Conservation (phyloP, 2,888 invertebrate genomes). For the Unio delphinus region DNA sequence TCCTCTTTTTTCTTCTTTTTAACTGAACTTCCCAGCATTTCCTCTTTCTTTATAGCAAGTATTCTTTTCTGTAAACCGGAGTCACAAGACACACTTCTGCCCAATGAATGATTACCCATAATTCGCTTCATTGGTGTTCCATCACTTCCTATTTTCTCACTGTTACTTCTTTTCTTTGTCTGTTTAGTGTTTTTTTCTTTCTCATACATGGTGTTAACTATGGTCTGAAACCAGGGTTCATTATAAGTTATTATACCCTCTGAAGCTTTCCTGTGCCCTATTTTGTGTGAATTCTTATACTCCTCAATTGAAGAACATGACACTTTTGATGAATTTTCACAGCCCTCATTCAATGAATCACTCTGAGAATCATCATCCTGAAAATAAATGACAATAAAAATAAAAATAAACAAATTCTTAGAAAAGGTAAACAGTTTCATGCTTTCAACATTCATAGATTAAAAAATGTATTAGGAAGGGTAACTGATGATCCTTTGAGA, state of each 20-base stretch:
- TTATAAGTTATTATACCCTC: conserved; percentile 60
- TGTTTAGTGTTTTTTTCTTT: conserved; percentile 11
- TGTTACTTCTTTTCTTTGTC: conserved; percentile 3
- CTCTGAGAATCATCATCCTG: too few relatives aligned
- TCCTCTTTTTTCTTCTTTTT: conserved; percentile 10
- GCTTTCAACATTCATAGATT: too few relatives aligned
- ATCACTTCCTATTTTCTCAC: background rate
- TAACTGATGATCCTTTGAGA: too few relatives aligned
- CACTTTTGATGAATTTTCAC: background rate
- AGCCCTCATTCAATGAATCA: background rate
- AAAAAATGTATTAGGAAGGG: too few relatives aligned
- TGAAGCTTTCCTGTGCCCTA: conserved; percentile 57
- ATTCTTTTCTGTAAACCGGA: background rate
- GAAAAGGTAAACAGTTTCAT: too few relatives aligned
- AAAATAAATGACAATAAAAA: too few relatives aligned
- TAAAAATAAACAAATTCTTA: too few relatives aligned
- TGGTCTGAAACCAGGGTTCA: conserved; percentile 45
- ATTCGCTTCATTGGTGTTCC: conserved; percentile 1
- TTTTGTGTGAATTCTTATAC: conserved; percentile 61
- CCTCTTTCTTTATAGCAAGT: background rate
- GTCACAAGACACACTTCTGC: conserved; percentile 2
- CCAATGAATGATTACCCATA: background rate
- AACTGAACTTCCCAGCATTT: conserved; percentile 4
- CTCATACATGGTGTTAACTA: conserved; percentile 25
- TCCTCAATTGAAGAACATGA: conserved; percentile 8